A percentile compares a stretch with the other conserved stretches of the same genome.
Evolutionary conservation across 1,140 invertebrate genomes (phyloP).

Genomic region (Metopolophium dirhodum): DNA sequence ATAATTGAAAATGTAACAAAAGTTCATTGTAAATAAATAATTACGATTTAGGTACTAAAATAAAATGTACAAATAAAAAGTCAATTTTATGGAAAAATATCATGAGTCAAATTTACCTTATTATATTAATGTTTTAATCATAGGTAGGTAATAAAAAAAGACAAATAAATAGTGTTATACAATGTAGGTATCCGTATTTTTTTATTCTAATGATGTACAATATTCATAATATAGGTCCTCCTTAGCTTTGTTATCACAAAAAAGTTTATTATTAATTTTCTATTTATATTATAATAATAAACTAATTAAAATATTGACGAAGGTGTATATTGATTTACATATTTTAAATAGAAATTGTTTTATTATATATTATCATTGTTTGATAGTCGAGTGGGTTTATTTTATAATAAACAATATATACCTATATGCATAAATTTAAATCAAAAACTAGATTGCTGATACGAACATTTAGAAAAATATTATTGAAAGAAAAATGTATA

Average conservation of each 20-base stretch:
- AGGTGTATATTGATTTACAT: conserved; percentile 13
- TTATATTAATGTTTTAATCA: not conserved
- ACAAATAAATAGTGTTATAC: no score
- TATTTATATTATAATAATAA: not conserved
- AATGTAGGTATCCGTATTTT: not conserved
- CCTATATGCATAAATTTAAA: not conserved
- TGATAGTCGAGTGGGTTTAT: not conserved
- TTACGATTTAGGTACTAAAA: no score
- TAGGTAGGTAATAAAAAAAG: no score
- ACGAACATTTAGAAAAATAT: not conserved
- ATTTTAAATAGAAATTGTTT: not conserved
- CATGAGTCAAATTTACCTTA: not conserved
- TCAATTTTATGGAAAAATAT: not conserved
- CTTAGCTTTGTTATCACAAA: not conserved
- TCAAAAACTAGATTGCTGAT: not conserved
- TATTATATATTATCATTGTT: conserved; percentile 20
- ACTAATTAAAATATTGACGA: not conserved
- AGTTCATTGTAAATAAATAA: not conserved
- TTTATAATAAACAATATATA: not conserved
- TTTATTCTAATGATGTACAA: not conserved
- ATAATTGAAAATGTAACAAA: not conserved
- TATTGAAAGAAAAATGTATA: not conserved
- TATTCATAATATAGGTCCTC: not conserved
- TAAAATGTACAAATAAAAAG: not conserved
- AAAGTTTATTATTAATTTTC: not conserved